Base-by-base conservation (phyloP, 2,113 vertebrate genomes). In the Agapornis roseicollis region DNA sequence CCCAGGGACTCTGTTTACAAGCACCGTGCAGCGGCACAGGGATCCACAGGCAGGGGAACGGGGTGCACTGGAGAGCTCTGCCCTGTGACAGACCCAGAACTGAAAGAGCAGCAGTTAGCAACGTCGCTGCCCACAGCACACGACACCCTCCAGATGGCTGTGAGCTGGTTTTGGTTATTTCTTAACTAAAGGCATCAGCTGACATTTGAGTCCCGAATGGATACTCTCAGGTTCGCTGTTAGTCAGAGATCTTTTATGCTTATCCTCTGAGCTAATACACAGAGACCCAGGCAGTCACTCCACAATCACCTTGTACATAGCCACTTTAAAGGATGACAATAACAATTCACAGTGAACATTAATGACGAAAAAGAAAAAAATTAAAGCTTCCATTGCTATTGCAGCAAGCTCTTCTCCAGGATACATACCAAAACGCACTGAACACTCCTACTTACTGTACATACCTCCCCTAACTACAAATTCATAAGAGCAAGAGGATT, bases 91-190 rank as follows among this genome's bases (percentile, higher is more conserved):
- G 9, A 76, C 11, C 84, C 78, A 23, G 73, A 13, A 35, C 90
- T 72, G 2, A n/a, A 4, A 8, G 72, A 81, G 52, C 73, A 55
- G 93, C 92, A 83, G 90, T 83, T 27, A 25, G 80, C 9, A 72
- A 63, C 4, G 13, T 2, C 83, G 29, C 8, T 6, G 78, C 76
- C 89, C 96, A 69, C 60, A 52, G 94, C 94, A 58, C 66, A 88
- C 33, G 66, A 13, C 68, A 72, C 94, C 95, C 97, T 90, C 90
- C 96, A 96, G 74, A 80, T 24, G 96, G 88, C 73, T 91, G 33
- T 58, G 23, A 58, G 56, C 56, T 35, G 33, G 63, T 2, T 23
- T 84, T 6, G 4, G 88, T 33, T 37, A 35, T 56, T 88, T 87
- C 90, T 89, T 64, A 84, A 91, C 85, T 41, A 41, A 86, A 96